Percentiles rank a stretch among this genome's conserved stretches.
Conservation (phyloP, 2,888 invertebrate species). For the Autographa gamma region DNA sequence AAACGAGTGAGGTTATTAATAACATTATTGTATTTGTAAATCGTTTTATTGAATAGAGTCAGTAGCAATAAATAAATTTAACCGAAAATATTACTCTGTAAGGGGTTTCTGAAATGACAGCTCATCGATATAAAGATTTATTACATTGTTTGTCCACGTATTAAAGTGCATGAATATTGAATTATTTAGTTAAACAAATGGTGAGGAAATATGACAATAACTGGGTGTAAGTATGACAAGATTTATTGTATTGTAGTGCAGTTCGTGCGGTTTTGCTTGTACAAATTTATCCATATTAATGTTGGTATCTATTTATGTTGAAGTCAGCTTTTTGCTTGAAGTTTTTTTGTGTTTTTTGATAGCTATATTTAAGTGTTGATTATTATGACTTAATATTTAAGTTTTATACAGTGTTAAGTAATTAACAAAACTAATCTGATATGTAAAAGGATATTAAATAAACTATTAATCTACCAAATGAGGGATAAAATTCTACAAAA, state of each 20-base stretch:
- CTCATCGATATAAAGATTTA: constrained; percentile 69
- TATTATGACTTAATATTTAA: too few relatives aligned
- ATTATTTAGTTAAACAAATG: constrained; percentile 64
- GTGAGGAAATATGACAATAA: constrained; percentile 66
- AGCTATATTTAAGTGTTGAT: background rate
- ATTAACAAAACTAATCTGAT: too few relatives aligned
- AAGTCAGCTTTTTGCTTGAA: too few relatives aligned
- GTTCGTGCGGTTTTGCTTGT: constrained; percentile 31
- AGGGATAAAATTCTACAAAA: too few relatives aligned
- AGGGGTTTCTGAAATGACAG: constrained; percentile 66
- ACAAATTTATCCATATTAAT: too few relatives aligned
- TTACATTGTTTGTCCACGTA: constrained; percentile 62
- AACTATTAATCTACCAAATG: too few relatives aligned
- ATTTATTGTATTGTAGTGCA: constrained; percentile 41
- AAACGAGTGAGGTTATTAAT: constrained; percentile 47
- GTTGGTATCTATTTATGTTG: background rate
- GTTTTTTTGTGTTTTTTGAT: background rate
- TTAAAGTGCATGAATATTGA: constrained; percentile 60
- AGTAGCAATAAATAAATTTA: constrained; percentile 68
- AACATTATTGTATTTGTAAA: constrained; percentile 40
- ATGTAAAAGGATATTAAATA: too few relatives aligned
- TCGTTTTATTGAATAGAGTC: constrained; percentile 46
- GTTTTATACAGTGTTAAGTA: too few relatives aligned
- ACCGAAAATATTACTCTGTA: constrained; percentile 67
- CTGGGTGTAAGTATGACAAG: constrained; percentile 26